Percentiles rank a stretch among this genome's conserved stretches.
These are phyloP conservation scores for Eristalis intricaria DNA, from an alignment of 2,888 invertebrate genomes.

Conservation along the genomic window DNA sequence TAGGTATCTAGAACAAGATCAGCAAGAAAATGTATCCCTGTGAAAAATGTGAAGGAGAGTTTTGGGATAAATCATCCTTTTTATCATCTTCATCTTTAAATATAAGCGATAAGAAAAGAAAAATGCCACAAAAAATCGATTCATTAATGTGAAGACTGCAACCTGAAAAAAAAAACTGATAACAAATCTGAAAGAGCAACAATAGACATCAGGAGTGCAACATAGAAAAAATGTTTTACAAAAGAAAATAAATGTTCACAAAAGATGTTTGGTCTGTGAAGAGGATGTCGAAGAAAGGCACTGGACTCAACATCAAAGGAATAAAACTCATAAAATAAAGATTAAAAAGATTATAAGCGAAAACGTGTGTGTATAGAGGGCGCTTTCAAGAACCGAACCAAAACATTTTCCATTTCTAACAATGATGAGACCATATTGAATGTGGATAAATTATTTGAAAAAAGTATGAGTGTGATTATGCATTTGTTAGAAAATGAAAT, in stretches of 20 bases:
- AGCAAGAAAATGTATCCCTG: no score
- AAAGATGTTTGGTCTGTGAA: neutral
- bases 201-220: no score
- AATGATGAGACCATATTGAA: constrained; percentile 2
- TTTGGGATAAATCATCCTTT: no score
- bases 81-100: no score
- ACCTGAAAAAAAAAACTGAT: no score
- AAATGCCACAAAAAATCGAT: no score
- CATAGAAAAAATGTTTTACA: neutral
- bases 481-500: constrained; percentile 5
- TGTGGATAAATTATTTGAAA: neutral
- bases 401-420: neutral
- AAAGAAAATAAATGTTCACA: neutral
- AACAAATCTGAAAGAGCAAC: no score
- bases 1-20: no score
- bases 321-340: neutral
- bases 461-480: neutral
- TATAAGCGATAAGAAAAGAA: no score
- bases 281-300: neutral
- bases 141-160: no score
- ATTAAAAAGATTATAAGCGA: neutral
- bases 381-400: neutral
- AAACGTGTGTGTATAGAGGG: neutral
- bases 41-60: no score
- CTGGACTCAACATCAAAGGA: constrained; percentile 13